Percentiles rank a stretch among this genome's conserved stretches.
phyloP scores from a whole-genome alignment of 2,797 vertebrate genomes.

The Corythornis leucogaster region DNA sequence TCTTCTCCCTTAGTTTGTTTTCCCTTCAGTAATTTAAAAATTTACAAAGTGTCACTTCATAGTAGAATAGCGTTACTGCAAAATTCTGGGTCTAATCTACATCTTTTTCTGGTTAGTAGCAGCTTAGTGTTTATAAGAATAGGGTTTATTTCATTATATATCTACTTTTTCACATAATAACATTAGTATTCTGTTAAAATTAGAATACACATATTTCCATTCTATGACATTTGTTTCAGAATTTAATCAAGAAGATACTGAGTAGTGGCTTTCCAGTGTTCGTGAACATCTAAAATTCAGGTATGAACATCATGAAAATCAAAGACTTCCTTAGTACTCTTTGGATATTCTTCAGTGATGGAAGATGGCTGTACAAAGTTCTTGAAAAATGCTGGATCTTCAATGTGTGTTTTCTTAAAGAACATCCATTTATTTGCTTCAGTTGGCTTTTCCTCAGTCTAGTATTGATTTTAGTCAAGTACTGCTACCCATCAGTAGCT shows the following conservation, averaged over 20 bases:
- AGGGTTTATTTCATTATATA: background rate
- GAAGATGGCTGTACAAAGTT: background rate
- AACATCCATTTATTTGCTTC: no score
- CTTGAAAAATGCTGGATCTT: background rate
- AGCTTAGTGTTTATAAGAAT: background rate
- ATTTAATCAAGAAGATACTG: background rate
- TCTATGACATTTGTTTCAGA: background rate
- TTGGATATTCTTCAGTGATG: background rate
- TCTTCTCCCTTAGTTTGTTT: background rate
- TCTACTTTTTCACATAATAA: background rate
- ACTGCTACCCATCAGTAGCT: no score
- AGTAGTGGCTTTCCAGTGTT: background rate
- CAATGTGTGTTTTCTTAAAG: no score
- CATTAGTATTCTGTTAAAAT: background rate
- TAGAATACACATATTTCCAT: background rate
- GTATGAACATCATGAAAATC: background rate
- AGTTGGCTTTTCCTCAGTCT: no score
- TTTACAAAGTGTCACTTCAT: background rate
- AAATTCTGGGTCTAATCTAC: background rate
- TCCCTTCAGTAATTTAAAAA: background rate
- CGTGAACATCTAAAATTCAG: background rate
- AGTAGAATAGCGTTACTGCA: background rate
- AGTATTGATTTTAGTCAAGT: no score
- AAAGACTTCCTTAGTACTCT: background rate
- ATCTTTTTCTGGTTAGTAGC: background rate